phyloP scores from a whole-genome alignment of 2,113 vertebrate genomes.

The Chrysemys picta region DNA sequence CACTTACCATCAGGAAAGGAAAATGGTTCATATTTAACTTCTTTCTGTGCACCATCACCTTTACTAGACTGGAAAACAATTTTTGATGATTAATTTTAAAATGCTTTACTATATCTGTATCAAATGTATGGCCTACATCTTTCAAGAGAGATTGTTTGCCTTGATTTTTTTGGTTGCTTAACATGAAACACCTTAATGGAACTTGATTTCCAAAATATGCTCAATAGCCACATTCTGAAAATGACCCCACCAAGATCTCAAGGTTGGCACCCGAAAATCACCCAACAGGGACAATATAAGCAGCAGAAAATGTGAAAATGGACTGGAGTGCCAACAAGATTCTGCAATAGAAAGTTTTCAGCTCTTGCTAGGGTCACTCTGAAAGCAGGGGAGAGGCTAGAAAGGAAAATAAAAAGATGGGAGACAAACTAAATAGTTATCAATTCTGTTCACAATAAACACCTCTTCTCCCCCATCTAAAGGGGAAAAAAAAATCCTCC shows the following conservation, averaged over 20 bases:
- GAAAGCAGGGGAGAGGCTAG: not conserved
- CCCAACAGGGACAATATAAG: not conserved
- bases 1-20: constrained; percentile 94
- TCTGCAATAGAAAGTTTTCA: not conserved
- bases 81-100: constrained; percentile 28
- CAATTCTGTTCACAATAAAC: not conserved
- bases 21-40: constrained; percentile 91
- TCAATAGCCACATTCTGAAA: not conserved
- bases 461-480: not conserved
- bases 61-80: constrained; percentile 75
- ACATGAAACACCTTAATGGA: not conserved
- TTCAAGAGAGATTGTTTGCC: not conserved
- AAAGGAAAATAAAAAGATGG: not conserved
- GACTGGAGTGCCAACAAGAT: not conserved
- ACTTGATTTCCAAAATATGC: not conserved
- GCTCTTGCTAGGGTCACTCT: not conserved
- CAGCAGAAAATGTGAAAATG: not conserved
- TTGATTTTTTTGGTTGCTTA: not conserved
- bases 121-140: not conserved
- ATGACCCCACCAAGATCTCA: not conserved
- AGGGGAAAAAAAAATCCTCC: not conserved
- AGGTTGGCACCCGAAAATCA: not conserved
- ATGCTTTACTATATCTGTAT: not conserved
- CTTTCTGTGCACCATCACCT: constrained; percentile 83
- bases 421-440: not conserved